A percentile compares a stretch with the other conserved stretches of the same genome.
Evolutionary conservation across 2,113 vertebrate genomes (phyloP).

Genomic region (Heterochromis multidens): DNA sequence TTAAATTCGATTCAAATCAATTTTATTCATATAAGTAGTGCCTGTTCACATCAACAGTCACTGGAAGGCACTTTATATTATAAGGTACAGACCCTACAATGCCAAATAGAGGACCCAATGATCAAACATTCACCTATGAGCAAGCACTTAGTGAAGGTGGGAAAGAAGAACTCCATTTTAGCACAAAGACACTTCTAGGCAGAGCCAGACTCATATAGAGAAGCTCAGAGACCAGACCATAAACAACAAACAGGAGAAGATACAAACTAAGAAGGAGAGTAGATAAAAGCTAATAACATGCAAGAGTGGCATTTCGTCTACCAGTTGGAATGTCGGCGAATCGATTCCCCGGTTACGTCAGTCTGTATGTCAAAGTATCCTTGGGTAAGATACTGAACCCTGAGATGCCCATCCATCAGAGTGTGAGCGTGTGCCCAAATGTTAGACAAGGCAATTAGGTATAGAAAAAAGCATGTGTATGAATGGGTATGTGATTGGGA

Average conservation of each 20-base stretch:
- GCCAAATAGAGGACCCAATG: not conserved
- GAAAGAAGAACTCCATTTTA: not conserved
- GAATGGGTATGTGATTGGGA: not conserved
- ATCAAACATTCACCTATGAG: not conserved
- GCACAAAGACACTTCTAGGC: not conserved
- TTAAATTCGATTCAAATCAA: not conserved
- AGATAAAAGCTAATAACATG: not conserved
- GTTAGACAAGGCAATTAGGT: not conserved
- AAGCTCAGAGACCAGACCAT: not conserved
- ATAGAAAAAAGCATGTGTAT: not conserved
- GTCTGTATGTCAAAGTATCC: not conserved
- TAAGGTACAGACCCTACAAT: not conserved
- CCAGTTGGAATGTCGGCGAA: fast-evolving
- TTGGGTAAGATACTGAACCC: not conserved
- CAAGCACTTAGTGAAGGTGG: not conserved
- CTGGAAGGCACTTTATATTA: not conserved
- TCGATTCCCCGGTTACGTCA: not conserved
- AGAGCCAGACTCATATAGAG: not conserved
- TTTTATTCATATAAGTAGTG: not conserved
- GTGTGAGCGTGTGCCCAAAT: not conserved
- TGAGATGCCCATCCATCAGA: not conserved
- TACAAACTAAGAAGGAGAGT: not conserved
- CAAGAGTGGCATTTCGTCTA: not conserved
- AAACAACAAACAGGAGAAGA: not conserved
- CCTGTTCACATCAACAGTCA: not conserved